Evolutionary conservation across 1,140 invertebrate species (phyloP), one percentile per base, ranked within the genome.

Genomic region (Paraescarpia echinospica): DNA sequence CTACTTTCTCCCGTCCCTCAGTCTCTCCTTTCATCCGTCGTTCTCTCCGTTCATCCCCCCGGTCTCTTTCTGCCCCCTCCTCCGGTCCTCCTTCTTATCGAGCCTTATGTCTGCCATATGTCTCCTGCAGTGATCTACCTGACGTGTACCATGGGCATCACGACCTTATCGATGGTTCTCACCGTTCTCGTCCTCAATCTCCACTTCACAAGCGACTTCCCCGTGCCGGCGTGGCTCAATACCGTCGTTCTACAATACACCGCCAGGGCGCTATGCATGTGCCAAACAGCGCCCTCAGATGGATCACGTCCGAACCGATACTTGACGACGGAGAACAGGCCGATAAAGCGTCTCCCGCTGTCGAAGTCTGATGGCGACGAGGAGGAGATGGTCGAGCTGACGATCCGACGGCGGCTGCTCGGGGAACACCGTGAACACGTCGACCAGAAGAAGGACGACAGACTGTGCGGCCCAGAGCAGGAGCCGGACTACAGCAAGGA

Each of bases 111-210:
- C 8, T 77, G 59, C 14, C 14, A 51, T 77, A 2, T 77, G 59
- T 77, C 59, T 18, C 2, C 59, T 97, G 93, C 97, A 99, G 99
- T 99, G 96, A 99, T 99, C 93, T 99, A 99, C 97, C 99, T 99
- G 97, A 99, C 99, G 96, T 99, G 98, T 97, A 99, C 99, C 96
- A 99, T 99, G 99, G 99, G 99, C 96, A 99, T 99, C 98, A 99
- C 99, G 96, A 99, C 99, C 94, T 98, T 99, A 95, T 99, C 99
- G 93, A 99, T 99, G 95, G 98, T 99, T 95, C 99, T 99, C 96
- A 99, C 99, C 93, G 99, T 99, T 94, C 97, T 99, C 95, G 99
- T 99, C 95, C 97, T 99, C 94, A 99, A 99, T 97, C 99, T 99
- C 97, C 99, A 99, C 97, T 99, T 33, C 48, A 91, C 34, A 1